Percentiles rank a stretch among this genome's conserved stretches.
phyloP scores from a whole-genome alignment of 2,113 vertebrate species.

The Sorex araneus region DNA sequence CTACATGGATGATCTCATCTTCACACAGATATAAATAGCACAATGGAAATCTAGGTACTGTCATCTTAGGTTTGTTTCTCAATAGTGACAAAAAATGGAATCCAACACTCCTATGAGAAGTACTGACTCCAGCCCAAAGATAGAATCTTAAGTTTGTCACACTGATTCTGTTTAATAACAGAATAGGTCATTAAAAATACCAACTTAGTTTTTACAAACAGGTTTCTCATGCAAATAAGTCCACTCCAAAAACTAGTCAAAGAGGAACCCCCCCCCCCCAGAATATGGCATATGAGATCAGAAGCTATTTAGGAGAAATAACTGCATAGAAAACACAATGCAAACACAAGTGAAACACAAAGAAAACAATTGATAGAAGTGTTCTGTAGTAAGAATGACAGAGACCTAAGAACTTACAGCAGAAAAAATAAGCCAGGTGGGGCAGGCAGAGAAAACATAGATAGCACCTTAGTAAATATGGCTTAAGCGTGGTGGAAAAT shows the following conservation, averaged over 20 bases:
- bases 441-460: no score
- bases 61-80: no score
- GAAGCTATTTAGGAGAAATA: background rate
- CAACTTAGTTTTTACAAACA: conserved; percentile 20
- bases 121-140: no score
- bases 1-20: background rate
- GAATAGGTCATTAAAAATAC: conserved; percentile 5
- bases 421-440: background rate
- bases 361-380: conserved; percentile 1
- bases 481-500: background rate
- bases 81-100: no score
- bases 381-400: background rate
- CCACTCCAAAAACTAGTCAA: background rate
- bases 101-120: no score
- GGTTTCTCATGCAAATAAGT: background rate
- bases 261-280: background rate
- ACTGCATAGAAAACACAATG: background rate
- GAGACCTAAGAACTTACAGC: background rate
- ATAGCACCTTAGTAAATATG: background rate
- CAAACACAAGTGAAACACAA: background rate
- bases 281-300: background rate
- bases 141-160: no score
- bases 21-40: background rate
- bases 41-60: background rate
- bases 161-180: background rate